A percentile compares a stretch with the other conserved stretches of the same genome.
Evolutionary conservation across 2,888 invertebrate species (phyloP).

Genomic region (Spodoptera exigua): DNA sequence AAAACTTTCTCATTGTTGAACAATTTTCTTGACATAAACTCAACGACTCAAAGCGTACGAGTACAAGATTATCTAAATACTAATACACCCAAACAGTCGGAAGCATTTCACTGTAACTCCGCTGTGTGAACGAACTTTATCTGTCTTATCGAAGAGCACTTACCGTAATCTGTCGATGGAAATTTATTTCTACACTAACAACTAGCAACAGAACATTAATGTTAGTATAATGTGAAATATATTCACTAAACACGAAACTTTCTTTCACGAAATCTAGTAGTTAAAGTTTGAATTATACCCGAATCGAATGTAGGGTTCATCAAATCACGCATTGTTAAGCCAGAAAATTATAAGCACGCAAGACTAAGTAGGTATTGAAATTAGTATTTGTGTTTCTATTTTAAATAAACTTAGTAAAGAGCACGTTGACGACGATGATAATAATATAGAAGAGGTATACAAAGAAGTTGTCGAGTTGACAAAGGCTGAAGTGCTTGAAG

Average conservation of each 20-base stretch:
- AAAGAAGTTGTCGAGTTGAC: conserved; percentile 58
- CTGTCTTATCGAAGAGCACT: conserved; percentile 74
- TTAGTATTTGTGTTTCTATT: conserved; percentile 54
- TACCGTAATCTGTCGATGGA: conserved; percentile 75
- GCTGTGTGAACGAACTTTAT: conserved; percentile 77
- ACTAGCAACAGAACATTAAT: conserved; percentile 60
- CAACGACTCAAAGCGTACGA: conserved; percentile 1
- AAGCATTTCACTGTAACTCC: conserved; percentile 63
- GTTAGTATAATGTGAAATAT: conserved; percentile 59
- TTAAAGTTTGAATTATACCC: conserved; percentile 38
- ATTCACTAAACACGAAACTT: conserved; percentile 53
- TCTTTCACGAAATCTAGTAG: conserved; percentile 42
- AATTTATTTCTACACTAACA: conserved; percentile 67
- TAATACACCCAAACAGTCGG: conserved; percentile 59
- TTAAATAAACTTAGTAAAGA: conserved; percentile 46
- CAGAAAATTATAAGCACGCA: conserved; percentile 33
- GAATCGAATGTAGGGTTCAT: conserved; percentile 32
- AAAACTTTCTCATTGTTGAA: background rate
- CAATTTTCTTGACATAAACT: conserved; percentile 8
- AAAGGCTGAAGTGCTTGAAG: conserved; percentile 65
- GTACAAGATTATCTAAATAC: conserved; percentile 37
- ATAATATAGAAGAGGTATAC: conserved; percentile 59
- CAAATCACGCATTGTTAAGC: conserved; percentile 50
- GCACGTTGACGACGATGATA: conserved; percentile 59
- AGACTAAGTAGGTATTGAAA: conserved; percentile 30